These are phyloP conservation scores for Melanotaenia maccullochi DNA, from an alignment of 2,797 vertebrate species.

Conservation along the genomic window DNA sequence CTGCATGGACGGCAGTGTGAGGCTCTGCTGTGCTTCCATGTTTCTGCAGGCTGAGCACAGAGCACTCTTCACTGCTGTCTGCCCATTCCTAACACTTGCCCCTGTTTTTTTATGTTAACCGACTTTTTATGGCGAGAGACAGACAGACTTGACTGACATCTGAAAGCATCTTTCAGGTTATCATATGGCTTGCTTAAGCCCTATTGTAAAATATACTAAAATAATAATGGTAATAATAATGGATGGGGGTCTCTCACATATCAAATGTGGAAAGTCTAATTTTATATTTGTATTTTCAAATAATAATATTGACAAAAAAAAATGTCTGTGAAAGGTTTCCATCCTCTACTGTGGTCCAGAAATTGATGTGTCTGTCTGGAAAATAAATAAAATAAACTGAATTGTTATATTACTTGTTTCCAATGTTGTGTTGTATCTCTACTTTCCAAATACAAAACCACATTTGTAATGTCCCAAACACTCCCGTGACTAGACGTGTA, in stretches of 20 bases:
- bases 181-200: constrained; percentile 97
- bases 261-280: constrained; percentile 99
- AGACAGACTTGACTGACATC: constrained; percentile 83
- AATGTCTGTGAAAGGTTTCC: constrained; percentile 99
- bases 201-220: constrained; percentile 94
- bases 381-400: constrained; percentile 95
- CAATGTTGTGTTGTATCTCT: constrained; percentile 63
- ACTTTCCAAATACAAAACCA: constrained; percentile 19
- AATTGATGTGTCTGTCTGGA: constrained; percentile 99
- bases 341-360: constrained; percentile 99
- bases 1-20: constrained; percentile 61
- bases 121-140: constrained; percentile 82
- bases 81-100: constrained; percentile 85
- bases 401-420: constrained; percentile 83
- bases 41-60: constrained; percentile 63
- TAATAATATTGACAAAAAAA: constrained; percentile 87
- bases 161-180: constrained; percentile 98
- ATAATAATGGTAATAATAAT: constrained; percentile 77
- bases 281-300: constrained; percentile 99
- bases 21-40: constrained; percentile 67
- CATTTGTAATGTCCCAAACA: not conserved
- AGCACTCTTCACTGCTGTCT: constrained; percentile 63
- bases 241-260: constrained; percentile 98
- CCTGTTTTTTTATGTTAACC: constrained; percentile 81
- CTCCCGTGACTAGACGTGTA: not conserved